phyloP scores from a whole-genome alignment of 2,113 vertebrate species.

The Urocynchramus pylzowi region DNA sequence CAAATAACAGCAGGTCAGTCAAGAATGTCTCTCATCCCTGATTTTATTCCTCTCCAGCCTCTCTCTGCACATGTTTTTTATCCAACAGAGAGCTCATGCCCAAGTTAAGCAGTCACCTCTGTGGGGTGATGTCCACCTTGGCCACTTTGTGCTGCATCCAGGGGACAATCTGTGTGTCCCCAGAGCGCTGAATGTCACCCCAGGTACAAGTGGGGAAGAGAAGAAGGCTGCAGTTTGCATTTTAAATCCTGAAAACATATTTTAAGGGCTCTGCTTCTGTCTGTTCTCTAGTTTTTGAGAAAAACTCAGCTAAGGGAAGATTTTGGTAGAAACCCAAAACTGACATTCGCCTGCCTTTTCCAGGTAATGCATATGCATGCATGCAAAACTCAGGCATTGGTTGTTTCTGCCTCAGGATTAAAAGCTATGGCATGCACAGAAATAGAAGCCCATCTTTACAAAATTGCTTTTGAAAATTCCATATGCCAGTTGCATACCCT shows the following conservation, averaged over 20 bases:
- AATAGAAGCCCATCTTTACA: constrained; percentile 66
- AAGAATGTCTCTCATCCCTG: background rate
- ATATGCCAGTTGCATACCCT: constrained; percentile 60
- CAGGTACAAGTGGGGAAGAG: background rate
- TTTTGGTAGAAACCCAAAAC: constrained; percentile 65
- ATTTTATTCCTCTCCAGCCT: background rate
- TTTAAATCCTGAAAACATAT: constrained; percentile 46
- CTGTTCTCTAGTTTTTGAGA: constrained; percentile 54
- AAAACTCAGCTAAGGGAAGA: constrained; percentile 58
- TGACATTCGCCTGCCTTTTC: constrained; percentile 66
- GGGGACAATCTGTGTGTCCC: background rate
- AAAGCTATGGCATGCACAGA: constrained; percentile 63
- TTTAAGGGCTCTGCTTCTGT: constrained; percentile 51
- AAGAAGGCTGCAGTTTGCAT: constrained; percentile 8
- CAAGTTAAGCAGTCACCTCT: background rate
- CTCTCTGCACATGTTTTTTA: background rate
- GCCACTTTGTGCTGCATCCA: background rate
- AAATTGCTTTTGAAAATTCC: constrained; percentile 57
- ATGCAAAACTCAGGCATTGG: constrained; percentile 62
- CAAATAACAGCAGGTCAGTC: background rate
- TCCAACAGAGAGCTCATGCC: background rate
- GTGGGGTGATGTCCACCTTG: background rate
- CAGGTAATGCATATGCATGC: constrained; percentile 66
- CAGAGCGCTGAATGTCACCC: rapidly evolving
- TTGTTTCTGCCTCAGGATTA: constrained; percentile 64